phyloP scores from a whole-genome alignment of 2,888 invertebrate genomes.

The Tanypteryx hageni region DNA sequence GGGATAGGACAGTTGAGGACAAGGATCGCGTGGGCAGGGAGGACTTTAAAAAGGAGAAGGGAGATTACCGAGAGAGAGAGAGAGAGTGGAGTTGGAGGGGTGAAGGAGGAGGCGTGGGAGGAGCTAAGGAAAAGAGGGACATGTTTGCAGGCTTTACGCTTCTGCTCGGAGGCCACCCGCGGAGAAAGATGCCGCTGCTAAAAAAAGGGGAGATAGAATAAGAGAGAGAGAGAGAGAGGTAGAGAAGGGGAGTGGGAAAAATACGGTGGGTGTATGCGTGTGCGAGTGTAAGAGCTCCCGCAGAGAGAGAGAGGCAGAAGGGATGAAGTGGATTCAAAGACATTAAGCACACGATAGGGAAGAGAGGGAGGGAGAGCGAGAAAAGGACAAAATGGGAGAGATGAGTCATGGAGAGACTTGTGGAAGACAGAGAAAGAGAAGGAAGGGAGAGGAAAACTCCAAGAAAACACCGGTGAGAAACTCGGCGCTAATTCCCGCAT shows the following conservation, averaged over 20 bases:
- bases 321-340: not conserved
- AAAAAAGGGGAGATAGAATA: not conserved
- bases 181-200: not conserved
- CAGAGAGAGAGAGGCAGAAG: not conserved
- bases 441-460: not conserved
- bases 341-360: not conserved
- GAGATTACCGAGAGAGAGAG: not conserved
- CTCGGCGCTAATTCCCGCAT: not conserved
- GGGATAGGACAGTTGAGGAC: constrained; percentile 18
- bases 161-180: constrained; percentile 5
- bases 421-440: not conserved
- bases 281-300: not conserved
- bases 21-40: not conserved
- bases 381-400: not conserved
- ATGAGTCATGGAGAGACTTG: not conserved
- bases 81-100: not conserved
- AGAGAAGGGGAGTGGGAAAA: not conserved
- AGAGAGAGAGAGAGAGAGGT: not conserved
- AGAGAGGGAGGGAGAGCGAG: not conserved
- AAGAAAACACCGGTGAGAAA: no score
- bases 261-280: not conserved
- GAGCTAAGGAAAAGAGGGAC: not conserved
- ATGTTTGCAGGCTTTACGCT: constrained; percentile 22
- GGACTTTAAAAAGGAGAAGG: not conserved
- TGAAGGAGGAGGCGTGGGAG: not conserved